These are phyloP conservation scores for Upupa epops DNA, from an alignment of 2,113 vertebrate species.

Conservation along the genomic window DNA sequence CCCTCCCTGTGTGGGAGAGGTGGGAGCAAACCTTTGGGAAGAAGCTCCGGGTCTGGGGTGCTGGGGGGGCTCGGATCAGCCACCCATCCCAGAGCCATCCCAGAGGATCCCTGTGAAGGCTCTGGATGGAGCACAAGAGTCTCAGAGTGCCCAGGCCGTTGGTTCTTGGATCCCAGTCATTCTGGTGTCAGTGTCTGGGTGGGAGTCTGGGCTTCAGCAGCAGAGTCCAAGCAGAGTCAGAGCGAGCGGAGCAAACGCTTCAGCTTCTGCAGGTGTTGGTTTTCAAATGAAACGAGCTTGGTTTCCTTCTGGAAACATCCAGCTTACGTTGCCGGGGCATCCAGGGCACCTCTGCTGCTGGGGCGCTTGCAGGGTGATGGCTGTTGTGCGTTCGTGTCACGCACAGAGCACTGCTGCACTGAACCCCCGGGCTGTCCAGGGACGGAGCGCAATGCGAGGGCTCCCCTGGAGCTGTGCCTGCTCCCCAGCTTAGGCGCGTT, in stretches of 20 bases:
- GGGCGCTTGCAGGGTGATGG: not conserved
- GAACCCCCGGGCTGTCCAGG: not conserved
- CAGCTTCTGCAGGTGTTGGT: not conserved
- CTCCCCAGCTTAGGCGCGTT: not conserved
- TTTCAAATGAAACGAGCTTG: not conserved
- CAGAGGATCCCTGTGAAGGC: not conserved
- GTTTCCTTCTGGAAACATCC: not conserved
- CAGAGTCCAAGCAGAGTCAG: not conserved
- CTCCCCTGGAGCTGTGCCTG: not conserved
- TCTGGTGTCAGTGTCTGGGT: not conserved
- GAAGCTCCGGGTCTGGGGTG: no score
- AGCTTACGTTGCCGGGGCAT: not conserved
- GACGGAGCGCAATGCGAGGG: not conserved
- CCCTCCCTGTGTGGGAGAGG: no score
- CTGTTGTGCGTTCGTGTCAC: not conserved
- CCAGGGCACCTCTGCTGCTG: not conserved
- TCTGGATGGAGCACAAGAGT: not conserved
- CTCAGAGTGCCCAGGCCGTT: not conserved
- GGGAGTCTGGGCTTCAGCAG: not conserved
- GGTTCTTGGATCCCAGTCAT: rapidly evolving
- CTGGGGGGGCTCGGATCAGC: no score
- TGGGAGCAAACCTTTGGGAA: no score
- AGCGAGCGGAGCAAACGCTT: not conserved
- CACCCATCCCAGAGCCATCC: no score
- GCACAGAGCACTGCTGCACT: not conserved